phyloP scores from a whole-genome alignment of 2,113 vertebrate species.

The Apodemus sylvaticus region DNA sequence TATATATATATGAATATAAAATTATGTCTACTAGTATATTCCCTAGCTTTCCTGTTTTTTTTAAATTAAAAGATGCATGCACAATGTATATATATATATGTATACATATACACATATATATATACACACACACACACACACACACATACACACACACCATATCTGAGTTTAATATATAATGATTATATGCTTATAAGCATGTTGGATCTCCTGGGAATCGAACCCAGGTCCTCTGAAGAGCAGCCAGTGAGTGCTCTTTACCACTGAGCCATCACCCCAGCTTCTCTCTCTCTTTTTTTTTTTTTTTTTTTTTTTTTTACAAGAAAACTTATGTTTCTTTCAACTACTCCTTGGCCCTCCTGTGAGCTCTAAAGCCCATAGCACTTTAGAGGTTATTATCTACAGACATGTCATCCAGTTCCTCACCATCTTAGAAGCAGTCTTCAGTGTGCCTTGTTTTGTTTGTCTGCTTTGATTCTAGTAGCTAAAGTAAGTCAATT shows the following conservation, averaged over 20 bases:
- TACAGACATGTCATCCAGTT: neutral
- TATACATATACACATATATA: too few species aligned
- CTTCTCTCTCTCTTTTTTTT: neutral
- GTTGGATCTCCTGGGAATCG: neutral
- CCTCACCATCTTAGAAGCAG: neutral
- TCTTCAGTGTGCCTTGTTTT: conserved; percentile 3
- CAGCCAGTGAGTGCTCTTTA: neutral
- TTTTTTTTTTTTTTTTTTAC: neutral
- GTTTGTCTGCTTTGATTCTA: conserved; percentile 42
- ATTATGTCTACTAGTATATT: neutral
- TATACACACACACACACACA: too few species aligned
- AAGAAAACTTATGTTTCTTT: neutral
- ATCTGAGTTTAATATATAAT: neutral
- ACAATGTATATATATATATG: too few species aligned
- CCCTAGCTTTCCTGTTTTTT: neutral
- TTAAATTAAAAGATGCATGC: neutral
- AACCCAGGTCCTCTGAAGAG: neutral
- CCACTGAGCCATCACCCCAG: neutral
- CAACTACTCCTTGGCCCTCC: neutral
- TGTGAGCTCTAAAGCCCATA: neutral
- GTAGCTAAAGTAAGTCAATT: conserved; percentile 24
- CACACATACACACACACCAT: too few species aligned
- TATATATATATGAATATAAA: conserved; percentile 1
- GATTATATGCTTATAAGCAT: neutral
- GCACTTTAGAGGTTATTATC: neutral